A percentile compares a stretch with the other conserved stretches of the same genome.
phyloP scores from a whole-genome alignment of 2,888 invertebrate species.

The Pseudolycoriella hygida region DNA sequence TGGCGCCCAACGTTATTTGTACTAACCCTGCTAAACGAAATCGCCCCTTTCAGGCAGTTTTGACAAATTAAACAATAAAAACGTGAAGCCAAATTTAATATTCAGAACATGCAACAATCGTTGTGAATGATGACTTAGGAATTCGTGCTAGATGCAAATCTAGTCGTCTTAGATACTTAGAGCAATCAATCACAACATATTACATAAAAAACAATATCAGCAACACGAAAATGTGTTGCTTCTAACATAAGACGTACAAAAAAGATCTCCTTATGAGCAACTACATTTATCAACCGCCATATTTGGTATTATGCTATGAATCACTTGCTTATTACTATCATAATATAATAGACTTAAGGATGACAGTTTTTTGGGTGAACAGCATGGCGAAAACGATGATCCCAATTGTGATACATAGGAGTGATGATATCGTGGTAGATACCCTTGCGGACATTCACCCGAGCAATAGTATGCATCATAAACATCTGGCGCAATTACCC shows the following conservation, averaged over 20 bases:
- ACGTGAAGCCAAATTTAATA: no score
- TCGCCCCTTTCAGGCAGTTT: no score
- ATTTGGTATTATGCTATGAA: constrained; percentile 73
- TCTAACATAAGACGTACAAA: neutral
- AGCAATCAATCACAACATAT: no score
- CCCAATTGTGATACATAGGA: constrained; percentile 76
- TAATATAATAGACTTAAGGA: constrained; percentile 84
- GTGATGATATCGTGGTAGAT: constrained; percentile 71
- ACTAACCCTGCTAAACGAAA: no score
- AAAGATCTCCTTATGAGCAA: constrained; percentile 46
- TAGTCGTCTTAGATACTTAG: no score
- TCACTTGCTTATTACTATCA: constrained; percentile 72
- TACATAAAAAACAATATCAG: no score
- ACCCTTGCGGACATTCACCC: constrained; percentile 82
- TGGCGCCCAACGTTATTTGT: no score
- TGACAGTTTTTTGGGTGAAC: constrained; percentile 77
- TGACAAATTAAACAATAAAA: no score
- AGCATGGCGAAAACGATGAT: constrained; percentile 75
- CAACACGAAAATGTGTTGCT: no score
- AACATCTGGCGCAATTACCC: constrained; percentile 88
- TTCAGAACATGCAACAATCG: no score
- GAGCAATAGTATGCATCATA: constrained; percentile 94
- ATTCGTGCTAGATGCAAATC: no score
- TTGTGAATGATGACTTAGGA: no score
- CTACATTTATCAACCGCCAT: constrained; percentile 92